Percentiles rank a stretch among this genome's conserved stretches.
phyloP scores from a whole-genome alignment of 2,113 vertebrate species.

The Tautogolabrus adspersus region DNA sequence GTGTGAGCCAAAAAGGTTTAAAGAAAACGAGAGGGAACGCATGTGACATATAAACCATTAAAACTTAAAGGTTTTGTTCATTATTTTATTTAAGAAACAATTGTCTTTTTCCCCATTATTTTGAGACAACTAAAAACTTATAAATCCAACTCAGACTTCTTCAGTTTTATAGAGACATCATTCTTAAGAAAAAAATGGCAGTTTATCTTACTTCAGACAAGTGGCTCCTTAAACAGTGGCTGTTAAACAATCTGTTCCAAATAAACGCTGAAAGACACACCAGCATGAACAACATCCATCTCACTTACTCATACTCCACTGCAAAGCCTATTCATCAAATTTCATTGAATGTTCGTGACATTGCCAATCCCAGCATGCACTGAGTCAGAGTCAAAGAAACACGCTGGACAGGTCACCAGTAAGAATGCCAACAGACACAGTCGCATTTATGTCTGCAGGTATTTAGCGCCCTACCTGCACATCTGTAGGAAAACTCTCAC shows the following conservation, averaged over 20 bases:
- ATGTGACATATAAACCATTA: too few relatives aligned
- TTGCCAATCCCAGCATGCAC: background rate
- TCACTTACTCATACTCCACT: background rate
- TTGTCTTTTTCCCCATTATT: too few relatives aligned
- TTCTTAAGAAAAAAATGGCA: too few relatives aligned
- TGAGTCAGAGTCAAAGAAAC: slow-evolving; percentile 2
- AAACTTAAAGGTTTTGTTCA: too few relatives aligned
- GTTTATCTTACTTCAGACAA: too few relatives aligned
- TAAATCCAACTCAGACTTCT: too few relatives aligned
- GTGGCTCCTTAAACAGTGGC: too few relatives aligned
- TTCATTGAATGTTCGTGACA: background rate
- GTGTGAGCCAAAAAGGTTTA: background rate
- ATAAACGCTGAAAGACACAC: background rate
- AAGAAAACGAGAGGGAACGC: background rate
- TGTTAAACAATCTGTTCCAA: background rate
- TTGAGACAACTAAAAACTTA: too few relatives aligned
- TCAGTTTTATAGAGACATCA: too few relatives aligned
- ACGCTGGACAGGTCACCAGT: slow-evolving; percentile 1
- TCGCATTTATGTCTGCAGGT: background rate
- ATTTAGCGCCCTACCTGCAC: background rate
- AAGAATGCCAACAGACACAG: background rate
- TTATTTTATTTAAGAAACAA: too few relatives aligned
- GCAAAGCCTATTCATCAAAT: background rate
- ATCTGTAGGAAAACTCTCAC: background rate
- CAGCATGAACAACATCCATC: background rate